Evolutionary conservation across 2,888 invertebrate species (phyloP).

Genomic region (Hypena proboscidalis): DNA sequence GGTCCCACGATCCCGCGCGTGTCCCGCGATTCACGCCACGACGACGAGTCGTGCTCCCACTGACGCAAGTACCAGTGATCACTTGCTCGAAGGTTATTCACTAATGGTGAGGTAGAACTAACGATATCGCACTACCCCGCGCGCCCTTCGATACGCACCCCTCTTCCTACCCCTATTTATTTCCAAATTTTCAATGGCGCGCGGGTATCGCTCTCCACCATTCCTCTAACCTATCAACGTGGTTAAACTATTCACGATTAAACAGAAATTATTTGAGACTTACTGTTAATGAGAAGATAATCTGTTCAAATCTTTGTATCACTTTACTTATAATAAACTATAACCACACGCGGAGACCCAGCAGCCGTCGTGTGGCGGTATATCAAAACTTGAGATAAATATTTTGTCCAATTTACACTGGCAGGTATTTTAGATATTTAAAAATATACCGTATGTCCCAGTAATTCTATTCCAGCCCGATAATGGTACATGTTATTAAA

Average conservation of each 20-base stretch:
- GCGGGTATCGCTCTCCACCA: slow-evolving; percentile 32
- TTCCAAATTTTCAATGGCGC: slow-evolving; percentile 22
- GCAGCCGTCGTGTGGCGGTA: slow-evolving; percentile 19
- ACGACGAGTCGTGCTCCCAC: slow-evolving; percentile 4
- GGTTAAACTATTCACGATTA: slow-evolving; percentile 40
- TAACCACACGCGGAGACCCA: slow-evolving; percentile 19
- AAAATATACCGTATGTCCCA: too few relatives aligned
- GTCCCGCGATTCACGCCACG: not conserved
- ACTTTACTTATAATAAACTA: slow-evolving; percentile 41
- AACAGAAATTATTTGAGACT: slow-evolving; percentile 39
- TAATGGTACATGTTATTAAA: too few relatives aligned
- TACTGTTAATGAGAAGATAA: slow-evolving; percentile 30
- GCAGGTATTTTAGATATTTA: slow-evolving; percentile 17
- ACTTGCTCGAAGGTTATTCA: slow-evolving; percentile 44
- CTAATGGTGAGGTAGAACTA: slow-evolving; percentile 55
- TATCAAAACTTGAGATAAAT: slow-evolving; percentile 14
- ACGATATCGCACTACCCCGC: slow-evolving; percentile 41
- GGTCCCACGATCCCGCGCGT: not conserved
- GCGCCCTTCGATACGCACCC: slow-evolving; percentile 38
- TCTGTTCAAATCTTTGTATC: slow-evolving; percentile 40
- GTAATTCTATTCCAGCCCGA: too few relatives aligned
- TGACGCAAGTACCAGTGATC: slow-evolving; percentile 32
- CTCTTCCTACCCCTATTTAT: slow-evolving; percentile 13
- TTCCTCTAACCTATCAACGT: slow-evolving; percentile 42
- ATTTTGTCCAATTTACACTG: slow-evolving; percentile 19